These are phyloP conservation scores for Lycodopsis pacificus DNA, from an alignment of 2,797 vertebrate genomes.

Conservation along the genomic window DNA sequence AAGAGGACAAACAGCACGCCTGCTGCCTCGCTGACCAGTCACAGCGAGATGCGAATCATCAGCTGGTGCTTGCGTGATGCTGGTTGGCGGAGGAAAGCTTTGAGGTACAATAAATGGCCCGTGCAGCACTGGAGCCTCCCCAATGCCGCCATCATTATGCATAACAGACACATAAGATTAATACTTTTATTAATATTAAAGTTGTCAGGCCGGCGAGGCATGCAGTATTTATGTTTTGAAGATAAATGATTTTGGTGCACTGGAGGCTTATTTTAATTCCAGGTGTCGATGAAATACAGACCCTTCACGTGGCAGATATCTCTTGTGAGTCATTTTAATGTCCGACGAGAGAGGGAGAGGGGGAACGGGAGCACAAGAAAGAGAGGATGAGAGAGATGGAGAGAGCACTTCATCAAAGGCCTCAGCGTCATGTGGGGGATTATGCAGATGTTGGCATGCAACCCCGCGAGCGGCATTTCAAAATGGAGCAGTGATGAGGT, in stretches of 20 bases:
- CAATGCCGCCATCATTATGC: conserved; percentile 6
- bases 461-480: neutral
- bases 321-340: conserved; percentile 11
- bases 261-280: conserved; percentile 35
- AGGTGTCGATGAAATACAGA: conserved; percentile 41
- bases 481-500: conserved; percentile 5
- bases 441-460: conserved; percentile 17
- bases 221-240: neutral
- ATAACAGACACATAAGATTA: conserved; percentile 28
- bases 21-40: conserved; percentile 19
- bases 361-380: neutral
- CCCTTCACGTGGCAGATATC: neutral
- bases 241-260: neutral
- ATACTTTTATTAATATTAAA: conserved; percentile 16
- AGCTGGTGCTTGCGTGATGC: conserved; percentile 40
- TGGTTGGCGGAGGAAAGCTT: conserved; percentile 44
- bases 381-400: neutral
- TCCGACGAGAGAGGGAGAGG: neutral
- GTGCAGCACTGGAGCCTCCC: conserved; percentile 16
- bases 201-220: neutral
- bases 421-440: conserved; percentile 15
- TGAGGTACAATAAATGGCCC: conserved; percentile 58
- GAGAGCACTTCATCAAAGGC: conserved; percentile 18
- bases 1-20: conserved; percentile 2
- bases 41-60: conserved; percentile 16